Conservation (phyloP, 1,140 invertebrate species). For the Drosophila pectinifera region DNA sequence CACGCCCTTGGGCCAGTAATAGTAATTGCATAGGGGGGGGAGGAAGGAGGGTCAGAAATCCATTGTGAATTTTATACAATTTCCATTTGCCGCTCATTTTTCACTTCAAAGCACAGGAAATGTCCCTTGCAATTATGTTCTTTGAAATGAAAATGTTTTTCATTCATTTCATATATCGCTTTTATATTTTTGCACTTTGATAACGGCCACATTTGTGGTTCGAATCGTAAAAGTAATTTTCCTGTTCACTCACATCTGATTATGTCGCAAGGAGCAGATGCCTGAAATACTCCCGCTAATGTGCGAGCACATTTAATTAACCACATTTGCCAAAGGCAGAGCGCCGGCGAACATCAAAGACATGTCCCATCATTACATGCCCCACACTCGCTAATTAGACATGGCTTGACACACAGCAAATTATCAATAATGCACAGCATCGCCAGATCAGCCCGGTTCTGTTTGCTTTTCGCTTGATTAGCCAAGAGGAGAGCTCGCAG, state of each 20-base stretch:
- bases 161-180: conserved; percentile 17
- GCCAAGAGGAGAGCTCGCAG: conserved; percentile 24
- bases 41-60: conserved; percentile 6
- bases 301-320: conserved; percentile 77
- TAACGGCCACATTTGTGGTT: conserved; percentile 28
- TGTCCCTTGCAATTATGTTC: conserved; percentile 25
- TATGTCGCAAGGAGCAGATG: conserved; percentile 13
- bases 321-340: conserved; percentile 60
- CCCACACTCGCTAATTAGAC: conserved; percentile 60
- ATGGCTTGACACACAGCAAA: conserved; percentile 38
- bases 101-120: conserved; percentile 31
- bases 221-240: conserved; percentile 44
- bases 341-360: conserved; percentile 61
- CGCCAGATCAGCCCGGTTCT: conserved; percentile 1
- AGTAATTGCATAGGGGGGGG: conserved; percentile 4
- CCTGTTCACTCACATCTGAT: conserved; percentile 45
- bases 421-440: conserved; percentile 74
- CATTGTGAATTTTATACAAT: conserved; percentile 30
- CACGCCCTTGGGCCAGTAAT: conserved; percentile 22
- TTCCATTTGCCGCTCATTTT: conserved; percentile 28
- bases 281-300: conserved; percentile 59
- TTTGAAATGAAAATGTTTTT: conserved; percentile 24
- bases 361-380: conserved; percentile 21
- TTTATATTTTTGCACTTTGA: neutral
- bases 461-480: conserved; percentile 59